phyloP scores from a whole-genome alignment of 2,888 invertebrate genomes.

The Troglohyphantes excavatus region DNA sequence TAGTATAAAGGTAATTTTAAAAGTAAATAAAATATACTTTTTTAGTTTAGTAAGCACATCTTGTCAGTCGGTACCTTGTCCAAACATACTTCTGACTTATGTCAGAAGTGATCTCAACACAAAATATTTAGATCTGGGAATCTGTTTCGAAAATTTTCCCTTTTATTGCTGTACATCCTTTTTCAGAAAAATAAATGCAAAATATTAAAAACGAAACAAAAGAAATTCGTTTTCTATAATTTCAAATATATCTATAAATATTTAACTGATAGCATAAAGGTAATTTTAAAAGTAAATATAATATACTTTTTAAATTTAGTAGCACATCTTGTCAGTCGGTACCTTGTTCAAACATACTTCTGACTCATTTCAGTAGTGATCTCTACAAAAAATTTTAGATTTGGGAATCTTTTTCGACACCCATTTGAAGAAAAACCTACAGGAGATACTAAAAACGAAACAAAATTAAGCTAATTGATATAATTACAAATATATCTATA shows the following conservation, averaged over 20 bases:
- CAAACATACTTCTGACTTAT: no score
- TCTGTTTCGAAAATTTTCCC: neutral
- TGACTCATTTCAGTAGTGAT: conserved; percentile 13
- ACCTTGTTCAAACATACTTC: no score
- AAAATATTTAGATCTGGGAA: neutral
- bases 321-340: no score
- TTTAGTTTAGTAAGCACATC: no score
- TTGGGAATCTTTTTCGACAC: neutral
- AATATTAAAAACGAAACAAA: conserved; percentile 25
- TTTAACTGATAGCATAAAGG: no score
- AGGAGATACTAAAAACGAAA: conserved; percentile 40
- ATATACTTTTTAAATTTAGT: no score
- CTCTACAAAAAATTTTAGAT: neutral
- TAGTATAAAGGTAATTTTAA: no score
- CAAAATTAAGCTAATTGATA: neutral
- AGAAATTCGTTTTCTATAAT: neutral
- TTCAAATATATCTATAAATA: no score
- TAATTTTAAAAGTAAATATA: no score
- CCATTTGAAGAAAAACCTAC: conserved; percentile 42
- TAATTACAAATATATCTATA: no score
- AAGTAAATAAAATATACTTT: no score
- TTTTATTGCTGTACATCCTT: conserved; percentile 28
- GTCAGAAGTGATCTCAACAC: neutral
- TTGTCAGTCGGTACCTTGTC: no score
- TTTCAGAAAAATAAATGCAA: conserved; percentile 33